Evolutionary conservation across 2,113 vertebrate species (phyloP), one percentile per base, ranked within the genome.

Genomic region (Ptilonorhynchus violaceus): DNA sequence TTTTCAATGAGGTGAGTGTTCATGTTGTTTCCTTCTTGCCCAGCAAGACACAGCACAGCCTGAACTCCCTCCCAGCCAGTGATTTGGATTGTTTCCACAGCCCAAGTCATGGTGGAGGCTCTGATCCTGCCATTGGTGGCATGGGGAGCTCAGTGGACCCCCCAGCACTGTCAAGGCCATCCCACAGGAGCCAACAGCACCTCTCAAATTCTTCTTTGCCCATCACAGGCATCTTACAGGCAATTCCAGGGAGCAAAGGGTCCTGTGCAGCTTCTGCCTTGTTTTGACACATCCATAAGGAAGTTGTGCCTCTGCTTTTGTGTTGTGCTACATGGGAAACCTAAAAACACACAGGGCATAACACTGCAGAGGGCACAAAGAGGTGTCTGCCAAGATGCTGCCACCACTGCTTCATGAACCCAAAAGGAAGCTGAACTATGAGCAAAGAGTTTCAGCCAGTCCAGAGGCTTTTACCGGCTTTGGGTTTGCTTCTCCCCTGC

Each of bases 181-280:
- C 31, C 68, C 41, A 49, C 0, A 3, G 35, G 37, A 76, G 10
- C n/a, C 53, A 60, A 24, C 18, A 53, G 44, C 56, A 35, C 24
- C 21, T 53, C 28, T 16, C n/a, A 31, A 4, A 24, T 23, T 63
- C n/a, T 18, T 70, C 53, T 58, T 70, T 66, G 11, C n/a, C 41
- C 12, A 49, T 42, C n/a, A 59, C 8, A 41, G 64, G 9, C 17
- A 8, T 20, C 58, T 92, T 5, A 4, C 3, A 49, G 24, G 25
- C 23, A 23, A 18, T 64, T 88, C 4, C 5, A 88, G 15, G 15
- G 31, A 68, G 4, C 4, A 79, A 73, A 80, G 27, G 2, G 5
- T 15, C 2, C 4, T 1, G 0, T 20, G 30, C 30, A 28, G 7
- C 30, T 81, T 55, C 50, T 63, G 21, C 30, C 1, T 1, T 16